Evolutionary conservation across 2,888 invertebrate species (phyloP).

Genomic region (Lamproptera curius): DNA sequence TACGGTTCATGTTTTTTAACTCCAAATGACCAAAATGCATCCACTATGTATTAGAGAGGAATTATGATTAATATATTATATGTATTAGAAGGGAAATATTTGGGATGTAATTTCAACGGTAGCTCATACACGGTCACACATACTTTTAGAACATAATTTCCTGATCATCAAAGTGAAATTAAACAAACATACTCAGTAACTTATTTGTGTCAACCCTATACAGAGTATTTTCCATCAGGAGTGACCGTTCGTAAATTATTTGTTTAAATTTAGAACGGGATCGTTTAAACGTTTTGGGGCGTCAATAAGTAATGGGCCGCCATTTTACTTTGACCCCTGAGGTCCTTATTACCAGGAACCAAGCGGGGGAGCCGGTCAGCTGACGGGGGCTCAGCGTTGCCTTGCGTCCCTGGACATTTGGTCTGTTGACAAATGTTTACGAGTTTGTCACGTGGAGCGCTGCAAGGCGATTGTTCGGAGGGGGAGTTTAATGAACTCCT

Average conservation of each 20-base stretch:
- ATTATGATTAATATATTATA: too few relatives aligned
- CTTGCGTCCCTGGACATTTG: conserved; percentile 63
- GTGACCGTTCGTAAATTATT: conserved; percentile 76
- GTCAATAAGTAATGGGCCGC: conserved; percentile 70
- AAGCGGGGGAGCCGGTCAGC: conserved; percentile 19
- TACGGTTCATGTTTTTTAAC: too few relatives aligned
- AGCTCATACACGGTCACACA: too few relatives aligned
- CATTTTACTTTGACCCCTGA: conserved; percentile 38
- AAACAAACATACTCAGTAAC: too few relatives aligned
- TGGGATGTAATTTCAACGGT: too few relatives aligned
- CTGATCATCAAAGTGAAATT: too few relatives aligned
- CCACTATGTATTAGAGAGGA: too few relatives aligned
- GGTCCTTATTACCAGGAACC: conserved; percentile 6
- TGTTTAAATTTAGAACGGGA: conserved; percentile 75
- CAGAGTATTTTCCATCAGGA: conserved; percentile 47
- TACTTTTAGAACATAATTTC: too few relatives aligned
- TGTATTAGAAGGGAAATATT: too few relatives aligned
- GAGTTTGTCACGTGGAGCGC: conserved; percentile 66
- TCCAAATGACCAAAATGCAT: too few relatives aligned
- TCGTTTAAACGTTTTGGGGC: conserved; percentile 74
- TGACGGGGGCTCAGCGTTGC: conserved; percentile 34
- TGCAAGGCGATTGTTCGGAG: conserved; percentile 41
- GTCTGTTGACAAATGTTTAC: conserved; percentile 74
- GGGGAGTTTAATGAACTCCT: conserved; percentile 54
- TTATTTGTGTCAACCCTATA: conserved; percentile 19